Evolutionary conservation across 1,140 invertebrate genomes (phyloP), one percentile per base, ranked within the genome.

Genomic region (Leptestheria dahalacensis): DNA sequence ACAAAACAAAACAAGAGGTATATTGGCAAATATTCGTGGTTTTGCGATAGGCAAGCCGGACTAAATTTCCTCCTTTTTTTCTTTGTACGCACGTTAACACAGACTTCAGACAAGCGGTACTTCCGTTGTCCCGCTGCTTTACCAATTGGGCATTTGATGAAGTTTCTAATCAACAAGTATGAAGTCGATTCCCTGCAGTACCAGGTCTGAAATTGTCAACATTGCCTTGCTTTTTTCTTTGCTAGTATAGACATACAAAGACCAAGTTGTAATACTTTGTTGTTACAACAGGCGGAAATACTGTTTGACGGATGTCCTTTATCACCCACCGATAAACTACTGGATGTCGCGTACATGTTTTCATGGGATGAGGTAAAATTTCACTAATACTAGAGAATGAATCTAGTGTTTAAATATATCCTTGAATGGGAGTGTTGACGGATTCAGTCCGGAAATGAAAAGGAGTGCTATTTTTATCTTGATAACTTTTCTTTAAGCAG

Each of bases 321-420:
- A 25, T 18, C 24, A 12, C 28, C 60, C 12, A 46, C 55, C 21
- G 55, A 61, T 46, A 49, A 28, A 25, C 54, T 61, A 48, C 50
- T 48, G n/a, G 60, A 61, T 29, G 60, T 61, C 20, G 60, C 60
- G 29, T 61, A 61, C 54, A 61, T 61, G 21, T 56, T 49, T 46
- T 54, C 60, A 29, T 61, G 60, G 60, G 56, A 46, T 28, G 26
- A 61, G 60, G 60, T 61, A 60, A n/a, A n/a, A n/a, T n/a, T n/a
- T n/a, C n/a, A n/a, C n/a, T n/a, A n/a, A n/a, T n/a, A n/a, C n/a
- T n/a, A n/a, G n/a, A n/a, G n/a, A n/a, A n/a, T n/a, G n/a, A n/a
- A n/a, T n/a, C n/a, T n/a, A n/a, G n/a, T n/a, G n/a, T n/a, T n/a
- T n/a, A n/a, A n/a, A n/a, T n/a, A n/a, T n/a, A n/a, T n/a, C n/a